Evolutionary conservation across 2,113 vertebrate species (phyloP).

Genomic region (Canis aureus): DNA sequence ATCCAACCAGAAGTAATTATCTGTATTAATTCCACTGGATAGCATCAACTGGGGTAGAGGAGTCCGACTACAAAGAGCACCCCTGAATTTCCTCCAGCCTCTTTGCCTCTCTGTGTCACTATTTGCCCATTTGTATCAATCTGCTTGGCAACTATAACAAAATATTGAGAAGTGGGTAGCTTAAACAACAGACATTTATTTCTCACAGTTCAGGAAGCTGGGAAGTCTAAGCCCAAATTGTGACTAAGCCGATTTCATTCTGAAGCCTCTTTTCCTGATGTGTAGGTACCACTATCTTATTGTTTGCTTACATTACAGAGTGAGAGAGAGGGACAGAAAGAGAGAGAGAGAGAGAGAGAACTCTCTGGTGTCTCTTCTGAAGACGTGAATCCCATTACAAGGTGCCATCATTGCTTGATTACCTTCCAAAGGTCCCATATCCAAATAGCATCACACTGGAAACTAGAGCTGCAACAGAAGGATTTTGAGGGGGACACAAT

Average conservation of each 20-base stretch:
- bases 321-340: neutral
- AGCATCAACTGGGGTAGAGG: neutral
- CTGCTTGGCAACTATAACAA: neutral
- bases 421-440: neutral
- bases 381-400: neutral
- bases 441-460: neutral
- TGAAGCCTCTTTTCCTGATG: neutral
- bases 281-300: neutral
- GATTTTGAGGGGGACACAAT: neutral
- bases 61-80: neutral
- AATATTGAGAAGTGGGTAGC: neutral
- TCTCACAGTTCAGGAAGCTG: neutral
- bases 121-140: neutral
- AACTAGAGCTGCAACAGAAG: neutral
- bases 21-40: neutral
- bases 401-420: neutral
- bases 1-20: conserved; percentile 61
- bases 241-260: neutral
- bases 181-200: neutral
- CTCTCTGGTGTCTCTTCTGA: neutral
- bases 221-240: neutral
- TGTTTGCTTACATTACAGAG: neutral
- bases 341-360: too few relatives aligned
- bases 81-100: neutral
- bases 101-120: neutral